Evolutionary conservation across 1,140 invertebrate species (phyloP).

Genomic region (Bradynema listronoti): DNA sequence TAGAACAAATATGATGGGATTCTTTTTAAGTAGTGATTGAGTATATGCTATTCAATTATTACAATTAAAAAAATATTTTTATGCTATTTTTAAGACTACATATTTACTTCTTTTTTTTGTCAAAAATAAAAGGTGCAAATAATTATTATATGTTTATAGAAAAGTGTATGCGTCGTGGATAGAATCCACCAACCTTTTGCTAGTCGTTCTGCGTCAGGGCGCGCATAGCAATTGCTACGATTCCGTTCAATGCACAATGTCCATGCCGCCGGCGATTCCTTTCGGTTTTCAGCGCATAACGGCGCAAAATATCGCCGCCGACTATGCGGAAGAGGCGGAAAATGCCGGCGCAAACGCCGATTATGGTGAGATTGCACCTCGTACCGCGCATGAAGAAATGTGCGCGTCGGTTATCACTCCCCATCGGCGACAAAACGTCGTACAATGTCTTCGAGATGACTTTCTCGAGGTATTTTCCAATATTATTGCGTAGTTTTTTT

Average conservation of each 20-base stretch:
- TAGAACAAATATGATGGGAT: too few species aligned
- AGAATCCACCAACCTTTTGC: constrained; percentile 47
- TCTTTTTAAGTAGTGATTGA: too few species aligned
- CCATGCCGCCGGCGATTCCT: constrained; percentile 17
- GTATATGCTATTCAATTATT: too few species aligned
- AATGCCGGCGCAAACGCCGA: neutral
- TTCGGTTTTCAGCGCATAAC: constrained; percentile 22
- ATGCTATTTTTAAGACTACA: too few species aligned
- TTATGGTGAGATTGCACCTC: neutral
- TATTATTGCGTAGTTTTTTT: too few species aligned
- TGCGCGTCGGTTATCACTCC: constrained; percentile 16
- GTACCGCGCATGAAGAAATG: neutral
- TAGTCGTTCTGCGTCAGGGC: constrained; percentile 37
- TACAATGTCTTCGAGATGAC: constrained; percentile 30
- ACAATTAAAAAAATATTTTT: too few species aligned
- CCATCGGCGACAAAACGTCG: constrained; percentile 22
- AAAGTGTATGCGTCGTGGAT: constrained; percentile 54
- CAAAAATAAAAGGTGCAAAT: neutral
- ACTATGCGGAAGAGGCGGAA: constrained; percentile 4
- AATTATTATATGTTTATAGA: constrained; percentile 39
- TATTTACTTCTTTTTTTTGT: too few species aligned
- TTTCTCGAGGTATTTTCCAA: constrained; percentile 32
- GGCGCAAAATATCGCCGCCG: neutral
- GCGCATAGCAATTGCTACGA: constrained; percentile 29
- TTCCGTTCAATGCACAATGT: constrained; percentile 20